phyloP scores from a whole-genome alignment of 2,113 vertebrate species.

The Callipepla squamata region DNA sequence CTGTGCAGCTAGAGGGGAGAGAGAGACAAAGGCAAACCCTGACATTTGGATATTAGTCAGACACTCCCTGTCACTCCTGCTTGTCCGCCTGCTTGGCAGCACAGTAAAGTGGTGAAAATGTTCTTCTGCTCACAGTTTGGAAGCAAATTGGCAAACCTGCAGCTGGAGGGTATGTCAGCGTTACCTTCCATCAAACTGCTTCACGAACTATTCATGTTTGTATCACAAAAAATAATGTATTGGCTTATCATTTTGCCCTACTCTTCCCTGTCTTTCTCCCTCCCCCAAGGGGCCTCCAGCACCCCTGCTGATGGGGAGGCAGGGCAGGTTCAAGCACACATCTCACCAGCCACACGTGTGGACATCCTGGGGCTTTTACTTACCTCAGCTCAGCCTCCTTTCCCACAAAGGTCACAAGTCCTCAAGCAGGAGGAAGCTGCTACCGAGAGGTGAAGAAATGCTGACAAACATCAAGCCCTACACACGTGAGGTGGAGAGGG shows the following conservation, averaged over 20 bases:
- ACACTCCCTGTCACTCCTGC: neutral
- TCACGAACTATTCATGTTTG: neutral
- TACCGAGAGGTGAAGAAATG: neutral
- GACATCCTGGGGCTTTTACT: neutral
- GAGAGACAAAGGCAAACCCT: neutral
- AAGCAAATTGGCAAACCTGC: neutral
- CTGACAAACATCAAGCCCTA: neutral
- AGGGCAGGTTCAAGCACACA: neutral
- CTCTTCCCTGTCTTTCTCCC: neutral
- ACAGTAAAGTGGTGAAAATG: neutral
- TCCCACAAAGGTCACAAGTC: neutral
- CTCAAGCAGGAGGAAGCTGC: neutral
- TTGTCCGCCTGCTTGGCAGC: neutral
- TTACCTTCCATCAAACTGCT: neutral
- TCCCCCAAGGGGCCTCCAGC: neutral
- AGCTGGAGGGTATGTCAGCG: neutral
- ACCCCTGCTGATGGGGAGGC: neutral
- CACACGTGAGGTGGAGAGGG: neutral
- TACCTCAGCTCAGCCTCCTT: neutral
- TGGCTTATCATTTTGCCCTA: neutral
- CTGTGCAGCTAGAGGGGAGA: neutral
- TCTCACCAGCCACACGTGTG: neutral
- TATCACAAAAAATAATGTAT: neutral
- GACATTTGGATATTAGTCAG: conserved; percentile 19
- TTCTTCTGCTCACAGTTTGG: neutral